A percentile compares a stretch with the other conserved stretches of the same genome.
phyloP scores from a whole-genome alignment of 2,797 vertebrate species.

The Oryzias dopingdopingensis region DNA sequence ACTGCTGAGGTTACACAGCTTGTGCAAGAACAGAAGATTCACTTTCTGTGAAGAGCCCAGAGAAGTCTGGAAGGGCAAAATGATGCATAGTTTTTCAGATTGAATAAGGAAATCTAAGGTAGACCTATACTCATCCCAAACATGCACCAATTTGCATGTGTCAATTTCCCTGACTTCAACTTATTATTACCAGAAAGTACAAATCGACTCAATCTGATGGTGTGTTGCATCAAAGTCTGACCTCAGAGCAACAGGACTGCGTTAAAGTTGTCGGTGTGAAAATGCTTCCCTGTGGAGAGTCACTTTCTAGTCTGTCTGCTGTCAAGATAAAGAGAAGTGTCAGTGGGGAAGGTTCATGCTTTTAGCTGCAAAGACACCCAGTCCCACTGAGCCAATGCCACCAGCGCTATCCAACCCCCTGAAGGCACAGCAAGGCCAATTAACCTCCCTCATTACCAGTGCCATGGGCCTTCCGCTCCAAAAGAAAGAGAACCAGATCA shows the following conservation, averaged over 20 bases:
- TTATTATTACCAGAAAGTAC: conserved; percentile 16
- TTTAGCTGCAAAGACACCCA: conserved; percentile 10
- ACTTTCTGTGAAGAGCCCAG: too few relatives aligned
- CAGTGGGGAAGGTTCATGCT: conserved; percentile 17
- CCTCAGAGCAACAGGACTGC: conserved; percentile 49
- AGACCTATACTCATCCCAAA: too few relatives aligned
- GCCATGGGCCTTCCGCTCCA: conserved; percentile 35
- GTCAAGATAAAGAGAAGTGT: conserved; percentile 22
- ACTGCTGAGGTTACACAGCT: too few relatives aligned
- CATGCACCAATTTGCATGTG: too few relatives aligned
- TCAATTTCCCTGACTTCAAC: too few relatives aligned
- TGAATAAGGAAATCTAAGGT: too few relatives aligned
- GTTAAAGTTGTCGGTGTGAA: conserved; percentile 24
- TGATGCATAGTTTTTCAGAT: too few relatives aligned
- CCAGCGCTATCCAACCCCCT: conserved; percentile 29
- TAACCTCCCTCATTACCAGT: conserved; percentile 53
- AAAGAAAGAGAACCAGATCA: conserved; percentile 38
- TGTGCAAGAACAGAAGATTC: too few relatives aligned
- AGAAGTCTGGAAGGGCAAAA: too few relatives aligned
- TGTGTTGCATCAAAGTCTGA: conserved; percentile 24
- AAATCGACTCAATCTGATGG: conserved; percentile 24
- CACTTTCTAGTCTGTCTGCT: conserved; percentile 20
- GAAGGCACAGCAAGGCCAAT: conserved; percentile 57
- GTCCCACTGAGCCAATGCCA: neutral
- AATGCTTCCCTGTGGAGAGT: conserved; percentile 44